Conservation (phyloP, 2,113 vertebrate species). For the Crypturellus undulatus region DNA sequence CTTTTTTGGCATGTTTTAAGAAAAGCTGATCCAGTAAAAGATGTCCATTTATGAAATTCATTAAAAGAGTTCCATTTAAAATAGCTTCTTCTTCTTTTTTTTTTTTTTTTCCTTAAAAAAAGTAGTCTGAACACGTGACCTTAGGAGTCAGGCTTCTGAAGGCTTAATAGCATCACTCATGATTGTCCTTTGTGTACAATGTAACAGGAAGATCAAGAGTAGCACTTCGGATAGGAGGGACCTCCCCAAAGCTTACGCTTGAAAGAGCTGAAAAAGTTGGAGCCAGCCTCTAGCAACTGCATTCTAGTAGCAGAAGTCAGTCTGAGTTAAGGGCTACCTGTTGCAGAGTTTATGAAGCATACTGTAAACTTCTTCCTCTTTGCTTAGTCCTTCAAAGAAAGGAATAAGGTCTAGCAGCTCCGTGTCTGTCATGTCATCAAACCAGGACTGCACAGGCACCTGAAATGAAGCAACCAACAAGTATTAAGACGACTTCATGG, state of each 20-base stretch:
- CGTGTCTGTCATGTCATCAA: slow-evolving; percentile 96
- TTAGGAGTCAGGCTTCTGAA: slow-evolving; percentile 69
- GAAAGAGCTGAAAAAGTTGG: slow-evolving; percentile 65
- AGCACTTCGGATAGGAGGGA: slow-evolving; percentile 61
- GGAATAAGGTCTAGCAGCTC: slow-evolving; percentile 97
- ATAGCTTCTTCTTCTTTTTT: slow-evolving; percentile 72
- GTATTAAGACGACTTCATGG: background rate
- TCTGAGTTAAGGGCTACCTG: slow-evolving; percentile 88
- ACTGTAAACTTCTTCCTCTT: slow-evolving; percentile 92
- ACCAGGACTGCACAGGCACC: slow-evolving; percentile 99
- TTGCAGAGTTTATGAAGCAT: slow-evolving; percentile 90
- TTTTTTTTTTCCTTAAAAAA: slow-evolving; percentile 49
- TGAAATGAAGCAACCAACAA: slow-evolving; percentile 66
- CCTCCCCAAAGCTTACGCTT: slow-evolving; percentile 63
- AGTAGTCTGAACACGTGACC: slow-evolving; percentile 70
- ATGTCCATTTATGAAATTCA: slow-evolving; percentile 81
- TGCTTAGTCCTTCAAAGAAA: slow-evolving; percentile 94
- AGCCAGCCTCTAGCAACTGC: slow-evolving; percentile 57
- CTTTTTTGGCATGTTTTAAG: slow-evolving; percentile 85
- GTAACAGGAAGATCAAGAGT: slow-evolving; percentile 71
- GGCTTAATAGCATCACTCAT: slow-evolving; percentile 68
- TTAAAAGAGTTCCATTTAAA: slow-evolving; percentile 84
- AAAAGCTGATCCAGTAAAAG: slow-evolving; percentile 82
- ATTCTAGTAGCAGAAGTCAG: slow-evolving; percentile 45
- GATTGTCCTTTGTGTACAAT: slow-evolving; percentile 72